These are phyloP conservation scores for Latrodectus geometricus DNA, from an alignment of 1,140 invertebrate genomes.

Conservation along the genomic window DNA sequence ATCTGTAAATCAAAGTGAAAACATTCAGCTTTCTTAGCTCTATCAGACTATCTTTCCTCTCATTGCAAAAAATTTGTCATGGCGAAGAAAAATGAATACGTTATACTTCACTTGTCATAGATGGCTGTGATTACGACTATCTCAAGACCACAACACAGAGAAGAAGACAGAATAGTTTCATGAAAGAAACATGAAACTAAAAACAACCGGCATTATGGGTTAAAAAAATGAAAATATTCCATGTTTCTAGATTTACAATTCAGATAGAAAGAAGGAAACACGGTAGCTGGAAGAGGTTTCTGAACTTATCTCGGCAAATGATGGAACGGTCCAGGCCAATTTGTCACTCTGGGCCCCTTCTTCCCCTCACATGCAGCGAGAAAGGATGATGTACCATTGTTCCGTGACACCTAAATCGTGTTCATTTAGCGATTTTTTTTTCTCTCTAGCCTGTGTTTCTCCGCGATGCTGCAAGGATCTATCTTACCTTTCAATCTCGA, in stretches of 20 bases:
- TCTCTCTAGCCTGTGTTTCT: background rate
- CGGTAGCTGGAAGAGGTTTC: background rate
- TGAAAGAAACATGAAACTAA: background rate
- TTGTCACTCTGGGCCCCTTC: background rate
- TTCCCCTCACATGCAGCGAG: background rate
- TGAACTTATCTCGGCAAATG: background rate
- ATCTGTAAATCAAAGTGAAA: too few species aligned
- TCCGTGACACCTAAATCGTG: slow-evolving; percentile 9
- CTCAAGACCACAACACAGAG: too few species aligned
- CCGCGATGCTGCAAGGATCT: background rate
- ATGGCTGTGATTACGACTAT: too few species aligned
- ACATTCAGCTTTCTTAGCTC: too few species aligned
- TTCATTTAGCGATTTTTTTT: background rate
- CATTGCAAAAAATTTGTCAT: too few species aligned
- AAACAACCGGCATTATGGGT: background rate
- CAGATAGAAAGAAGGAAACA: slow-evolving; percentile 1
- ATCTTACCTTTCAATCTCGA: slow-evolving; percentile 1
- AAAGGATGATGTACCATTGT: slow-evolving; percentile 9
- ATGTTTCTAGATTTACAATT: background rate
- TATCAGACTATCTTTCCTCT: too few species aligned
- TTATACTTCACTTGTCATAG: too few species aligned
- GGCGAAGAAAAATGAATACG: too few species aligned
- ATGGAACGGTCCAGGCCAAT: slow-evolving; percentile 16
- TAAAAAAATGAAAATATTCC: background rate
- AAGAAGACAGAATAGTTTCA: too few species aligned